Base-by-base conservation (phyloP, 2,113 vertebrate species). In the Chascanopsetta lugubris region DNA sequence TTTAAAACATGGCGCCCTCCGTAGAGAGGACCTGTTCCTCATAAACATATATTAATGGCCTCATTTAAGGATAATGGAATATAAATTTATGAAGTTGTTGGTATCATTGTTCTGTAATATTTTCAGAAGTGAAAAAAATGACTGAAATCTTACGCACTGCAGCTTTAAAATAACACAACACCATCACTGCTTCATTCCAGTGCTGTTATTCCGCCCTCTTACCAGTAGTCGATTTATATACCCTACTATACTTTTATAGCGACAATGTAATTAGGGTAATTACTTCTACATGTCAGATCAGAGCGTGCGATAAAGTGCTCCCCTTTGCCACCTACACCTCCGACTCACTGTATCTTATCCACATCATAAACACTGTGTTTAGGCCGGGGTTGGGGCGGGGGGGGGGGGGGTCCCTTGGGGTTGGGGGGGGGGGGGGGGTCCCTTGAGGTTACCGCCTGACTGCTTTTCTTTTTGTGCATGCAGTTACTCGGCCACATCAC, bases 181-280 rank as follows among this genome's bases (percentile, higher is more conserved):
- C 3, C 20, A 8, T 43, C 22, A 5, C 20, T 25, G 2, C 20
- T 5, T 8, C 46, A 22, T 15, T 36, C 34, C 8, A n/a, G 43
- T 2, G 12, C 29, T 47, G n/a, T 10, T 42, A 42, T 30, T 40
- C 24, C 20, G 20, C 5, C 7, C 11, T 9, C 1, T 56, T 36
- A 34, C 18, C 29, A 24, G 2, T 26, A 20, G 17, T 7, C 5
- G 8, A 12, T 27, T 46, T 40, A 40, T 24, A 48, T 5, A 21
- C 29, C 18, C 9, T 11, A 22, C 5, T 27, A 2, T 26, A 4
- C 6, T 42, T 64, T 29, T 27, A 42, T 2, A 17, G 17, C 48
- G n/a, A 49, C 34, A 42, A 5, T 32, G 22, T 63, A 34, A 67
- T 53, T 5, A n/a, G n/a, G 18, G 10, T 48, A 25, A 67, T 53